Percentiles rank a stretch among this genome's conserved stretches.
These are phyloP conservation scores for Scaptodrosophila lebanonensis DNA, from an alignment of 1,140 invertebrate genomes.

Conservation along the genomic window DNA sequence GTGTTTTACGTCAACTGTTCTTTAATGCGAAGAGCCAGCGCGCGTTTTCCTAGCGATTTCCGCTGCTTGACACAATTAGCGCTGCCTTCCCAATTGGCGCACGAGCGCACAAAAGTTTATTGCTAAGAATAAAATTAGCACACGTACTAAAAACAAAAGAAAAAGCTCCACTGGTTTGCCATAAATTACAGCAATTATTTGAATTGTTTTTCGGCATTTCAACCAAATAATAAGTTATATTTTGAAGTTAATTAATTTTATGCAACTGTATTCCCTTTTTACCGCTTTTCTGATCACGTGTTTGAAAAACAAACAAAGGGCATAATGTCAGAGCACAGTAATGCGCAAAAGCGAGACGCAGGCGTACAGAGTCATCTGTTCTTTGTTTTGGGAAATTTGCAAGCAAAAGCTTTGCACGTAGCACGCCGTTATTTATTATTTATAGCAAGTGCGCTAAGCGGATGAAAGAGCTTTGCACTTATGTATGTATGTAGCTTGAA, in stretches of 20 bases:
- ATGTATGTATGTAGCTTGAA: too few species aligned
- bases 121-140: neutral
- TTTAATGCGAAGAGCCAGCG: conserved; percentile 1
- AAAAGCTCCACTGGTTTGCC: conserved; percentile 2
- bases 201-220: too few species aligned
- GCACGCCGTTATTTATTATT: conserved; percentile 5
- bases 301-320: too few species aligned
- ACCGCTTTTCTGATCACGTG: neutral
- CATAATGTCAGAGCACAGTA: too few species aligned
- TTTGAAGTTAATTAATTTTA: conserved; percentile 5
- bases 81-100: conserved; percentile 40
- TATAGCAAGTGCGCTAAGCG: conserved; percentile 5
- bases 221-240: too few species aligned
- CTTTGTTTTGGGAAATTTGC: conserved; percentile 70
- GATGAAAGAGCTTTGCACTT: too few species aligned
- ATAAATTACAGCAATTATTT: too few species aligned
- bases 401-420: conserved; percentile 24
- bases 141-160: neutral
- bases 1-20: conserved; percentile 37
- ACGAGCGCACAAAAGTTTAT: neutral
- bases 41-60: conserved; percentile 27
- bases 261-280: conserved; percentile 1
- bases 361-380: conserved; percentile 57
- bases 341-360: too few species aligned
- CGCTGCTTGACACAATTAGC: conserved; percentile 63